Base-by-base conservation (phyloP, 2,113 vertebrate species). In the Ascaphus truei region DNA sequence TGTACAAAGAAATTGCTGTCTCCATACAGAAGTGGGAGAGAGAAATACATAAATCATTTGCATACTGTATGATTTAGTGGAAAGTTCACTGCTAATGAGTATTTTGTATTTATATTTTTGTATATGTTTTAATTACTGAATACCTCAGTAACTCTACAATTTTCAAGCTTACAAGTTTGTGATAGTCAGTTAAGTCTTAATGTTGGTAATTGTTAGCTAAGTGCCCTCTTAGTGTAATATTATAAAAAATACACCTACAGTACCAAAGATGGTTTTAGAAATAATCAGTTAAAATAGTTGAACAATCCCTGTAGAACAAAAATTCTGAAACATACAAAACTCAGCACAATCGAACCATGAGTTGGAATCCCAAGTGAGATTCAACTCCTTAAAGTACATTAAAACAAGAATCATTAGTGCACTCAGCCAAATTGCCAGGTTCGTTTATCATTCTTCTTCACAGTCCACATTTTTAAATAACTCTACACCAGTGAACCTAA, bases 391-490 rank as follows among this genome's bases (percentile, higher is more conserved):
- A 33, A 62, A 69, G 27, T 41, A 53, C 15, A 27, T 53, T 61
- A 48, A 55, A 80, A 77, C 22, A 36, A 12, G 50, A 71, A 51
- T 48, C 25, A 73, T 76, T 69, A 78, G 68, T 1, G 4, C 2
- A 51, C 0, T 16, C 34, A 76, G 16, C 29, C 56, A 34, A 10
- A 53, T 53, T 3, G 55, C 22, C 72, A 74, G 12, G 43, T 79
- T 79, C 0, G 26, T 68, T 7, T 30, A 71, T 43, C 62, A 57
- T 30, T 78, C 68, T 77, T 53, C 23, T 75, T 75, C 30, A 77
- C 74, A 81, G 72, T 1, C 20, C 47, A 61, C 10, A 58, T 72
- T 75, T 80, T 56, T 52, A 76, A 82, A 79, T 63, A 76, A 76
- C 2, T 33, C 6, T 62, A 50, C 8, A 72, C 18, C 52, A 43